phyloP scores from a whole-genome alignment of 1,140 invertebrate species.

The Lycorma delicatula region DNA sequence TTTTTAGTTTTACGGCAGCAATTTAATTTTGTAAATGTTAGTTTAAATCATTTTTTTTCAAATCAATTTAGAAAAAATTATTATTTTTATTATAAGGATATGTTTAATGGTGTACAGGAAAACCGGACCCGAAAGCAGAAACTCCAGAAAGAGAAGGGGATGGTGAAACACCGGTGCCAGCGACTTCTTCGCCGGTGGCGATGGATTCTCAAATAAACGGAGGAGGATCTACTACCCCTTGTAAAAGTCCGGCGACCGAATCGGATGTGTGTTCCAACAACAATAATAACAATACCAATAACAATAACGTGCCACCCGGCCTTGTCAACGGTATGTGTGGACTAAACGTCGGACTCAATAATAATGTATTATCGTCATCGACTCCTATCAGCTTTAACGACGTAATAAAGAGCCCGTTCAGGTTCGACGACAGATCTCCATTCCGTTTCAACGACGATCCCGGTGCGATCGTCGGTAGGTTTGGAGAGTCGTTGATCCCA shows the following conservation, averaged over 20 bases:
- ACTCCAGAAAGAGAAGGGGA: neutral
- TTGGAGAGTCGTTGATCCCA: conserved; percentile 78
- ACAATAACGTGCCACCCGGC: conserved; percentile 37
- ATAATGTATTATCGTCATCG: conserved; percentile 33
- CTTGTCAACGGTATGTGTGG: conserved; percentile 34
- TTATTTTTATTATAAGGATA: no score
- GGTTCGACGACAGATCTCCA: conserved; percentile 61
- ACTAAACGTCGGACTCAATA: conserved; percentile 41
- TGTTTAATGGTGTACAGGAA: no score
- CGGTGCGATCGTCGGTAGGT: conserved; percentile 62
- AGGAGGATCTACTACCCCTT: conserved; percentile 35
- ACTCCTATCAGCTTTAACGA: conserved; percentile 33
- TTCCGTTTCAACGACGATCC: conserved; percentile 71
- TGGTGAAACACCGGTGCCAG: conserved; percentile 31
- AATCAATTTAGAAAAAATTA: no score
- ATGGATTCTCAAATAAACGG: conserved; percentile 28
- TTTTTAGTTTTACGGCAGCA: no score
- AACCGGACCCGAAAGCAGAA: no score
- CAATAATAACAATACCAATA: conserved; percentile 38
- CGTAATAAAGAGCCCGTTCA: conserved; percentile 57
- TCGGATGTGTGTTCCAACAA: conserved; percentile 30
- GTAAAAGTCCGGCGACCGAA: conserved; percentile 49
- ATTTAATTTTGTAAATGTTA: no score
- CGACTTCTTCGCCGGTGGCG: conserved; percentile 7
- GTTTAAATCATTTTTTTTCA: no score